Percentiles rank a stretch among this genome's conserved stretches.
Conservation (phyloP, 2,797 vertebrate genomes). For the Scleropages formosus region DNA sequence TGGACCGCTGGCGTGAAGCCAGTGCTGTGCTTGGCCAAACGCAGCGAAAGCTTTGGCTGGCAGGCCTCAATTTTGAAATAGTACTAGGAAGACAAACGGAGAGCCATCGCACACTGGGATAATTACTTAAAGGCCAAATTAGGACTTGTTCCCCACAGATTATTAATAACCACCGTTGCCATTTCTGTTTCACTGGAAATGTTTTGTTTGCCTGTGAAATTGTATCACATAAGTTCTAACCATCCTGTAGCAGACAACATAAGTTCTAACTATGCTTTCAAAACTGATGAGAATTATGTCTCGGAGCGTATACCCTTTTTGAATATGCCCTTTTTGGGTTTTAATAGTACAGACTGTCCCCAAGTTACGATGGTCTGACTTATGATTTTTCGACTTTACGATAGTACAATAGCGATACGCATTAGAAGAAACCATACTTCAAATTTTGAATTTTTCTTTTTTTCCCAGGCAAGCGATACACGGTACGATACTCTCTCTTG, state of each 20-base stretch:
- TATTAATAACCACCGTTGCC: background rate
- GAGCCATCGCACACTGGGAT: slow-evolving; percentile 56
- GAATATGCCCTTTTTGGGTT: too few species aligned
- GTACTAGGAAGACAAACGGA: slow-evolving; percentile 52
- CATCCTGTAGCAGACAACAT: background rate
- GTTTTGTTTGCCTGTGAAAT: background rate
- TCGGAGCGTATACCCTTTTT: too few species aligned
- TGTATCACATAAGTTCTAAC: background rate
- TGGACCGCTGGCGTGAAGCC: slow-evolving; percentile 56
- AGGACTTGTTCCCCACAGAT: slow-evolving; percentile 48
- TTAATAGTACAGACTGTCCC: too few species aligned
- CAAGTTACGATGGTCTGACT: too few species aligned
- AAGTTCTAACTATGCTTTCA: background rate
- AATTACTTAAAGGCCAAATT: slow-evolving; percentile 61
- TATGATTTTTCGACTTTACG: too few species aligned
- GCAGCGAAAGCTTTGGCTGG: slow-evolving; percentile 63
- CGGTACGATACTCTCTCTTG: too few species aligned
- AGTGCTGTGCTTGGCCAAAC: slow-evolving; percentile 64
- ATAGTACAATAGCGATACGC: too few species aligned
- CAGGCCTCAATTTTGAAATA: slow-evolving; percentile 59
- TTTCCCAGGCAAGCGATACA: too few species aligned
- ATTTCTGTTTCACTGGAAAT: too few species aligned
- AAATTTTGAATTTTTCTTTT: too few species aligned
- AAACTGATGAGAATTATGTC: too few species aligned
- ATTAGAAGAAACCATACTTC: too few species aligned